phyloP scores from a whole-genome alignment of 2,888 invertebrate genomes.

The Caradrina kadenii region DNA sequence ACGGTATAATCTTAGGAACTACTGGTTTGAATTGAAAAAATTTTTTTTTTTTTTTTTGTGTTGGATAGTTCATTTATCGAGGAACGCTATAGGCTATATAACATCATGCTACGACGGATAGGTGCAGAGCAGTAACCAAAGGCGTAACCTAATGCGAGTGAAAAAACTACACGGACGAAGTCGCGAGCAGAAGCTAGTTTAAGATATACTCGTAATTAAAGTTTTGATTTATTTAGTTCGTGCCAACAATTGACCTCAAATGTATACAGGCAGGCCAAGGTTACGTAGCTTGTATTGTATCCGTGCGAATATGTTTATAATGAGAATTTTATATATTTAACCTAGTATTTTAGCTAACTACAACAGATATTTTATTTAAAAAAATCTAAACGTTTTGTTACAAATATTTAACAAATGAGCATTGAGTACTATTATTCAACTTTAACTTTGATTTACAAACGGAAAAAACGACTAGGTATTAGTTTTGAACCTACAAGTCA shows the following conservation, averaged over 20 bases:
- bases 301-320: conserved; percentile 45
- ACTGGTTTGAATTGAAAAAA: too few relatives aligned
- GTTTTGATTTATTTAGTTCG: conserved; percentile 61
- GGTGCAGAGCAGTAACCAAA: too few relatives aligned
- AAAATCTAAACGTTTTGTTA: neutral
- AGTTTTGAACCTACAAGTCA: neutral
- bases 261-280: conserved; percentile 45
- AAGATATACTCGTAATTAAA: too few relatives aligned
- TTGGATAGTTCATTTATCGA: too few relatives aligned
- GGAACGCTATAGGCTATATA: too few relatives aligned
- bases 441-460: neutral
- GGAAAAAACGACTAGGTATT: neutral
- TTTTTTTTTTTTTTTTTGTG: too few relatives aligned
- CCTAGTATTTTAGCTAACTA: conserved; percentile 5
- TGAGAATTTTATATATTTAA: conserved; percentile 31
- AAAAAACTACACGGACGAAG: too few relatives aligned
- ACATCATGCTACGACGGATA: too few relatives aligned
- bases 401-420: too few relatives aligned
- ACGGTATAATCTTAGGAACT: too few relatives aligned
- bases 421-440: neutral
- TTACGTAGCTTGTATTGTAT: conserved; percentile 50
- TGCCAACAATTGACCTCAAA: conserved; percentile 59
- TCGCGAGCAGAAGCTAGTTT: too few relatives aligned
- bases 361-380: conserved; percentile 7
- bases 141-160: too few relatives aligned